phyloP scores from a whole-genome alignment of 2,113 vertebrate species.

The Ameiurus melas region DNA sequence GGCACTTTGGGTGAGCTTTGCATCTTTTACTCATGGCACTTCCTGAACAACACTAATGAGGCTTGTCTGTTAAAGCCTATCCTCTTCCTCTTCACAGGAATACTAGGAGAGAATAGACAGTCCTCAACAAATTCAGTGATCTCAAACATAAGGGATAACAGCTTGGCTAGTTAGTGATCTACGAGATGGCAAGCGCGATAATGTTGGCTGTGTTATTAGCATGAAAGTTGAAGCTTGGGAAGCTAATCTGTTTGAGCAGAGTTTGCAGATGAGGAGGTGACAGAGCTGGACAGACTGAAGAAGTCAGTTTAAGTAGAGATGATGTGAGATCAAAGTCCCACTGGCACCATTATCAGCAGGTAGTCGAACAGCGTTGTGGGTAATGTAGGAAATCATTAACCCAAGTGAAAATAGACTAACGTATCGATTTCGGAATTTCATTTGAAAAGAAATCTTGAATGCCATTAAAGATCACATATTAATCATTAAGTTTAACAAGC shows the following conservation, averaged over 20 bases:
- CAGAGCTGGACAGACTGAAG: too few relatives aligned
- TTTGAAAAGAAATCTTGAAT: background rate
- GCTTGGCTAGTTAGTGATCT: background rate
- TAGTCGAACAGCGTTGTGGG: background rate
- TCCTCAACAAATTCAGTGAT: background rate
- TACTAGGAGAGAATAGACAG: conserved; percentile 33
- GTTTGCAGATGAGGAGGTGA: background rate
- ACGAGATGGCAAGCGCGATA: background rate
- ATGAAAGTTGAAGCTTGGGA: background rate
- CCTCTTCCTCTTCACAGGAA: conserved; percentile 24
- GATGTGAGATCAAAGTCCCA: background rate
- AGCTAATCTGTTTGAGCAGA: background rate
- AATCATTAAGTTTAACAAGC: background rate
- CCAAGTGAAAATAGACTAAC: background rate
- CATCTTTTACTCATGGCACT: conserved; percentile 52
- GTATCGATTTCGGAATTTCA: background rate
- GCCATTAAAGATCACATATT: background rate
- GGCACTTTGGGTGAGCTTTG: conserved; percentile 21
- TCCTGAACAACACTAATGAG: conserved; percentile 55
- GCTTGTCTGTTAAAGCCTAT: conserved; percentile 45
- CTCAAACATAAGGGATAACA: too few relatives aligned
- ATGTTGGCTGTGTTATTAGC: background rate
- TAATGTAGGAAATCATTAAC: background rate
- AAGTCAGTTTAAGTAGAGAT: background rate
- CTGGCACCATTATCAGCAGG: background rate